Evolutionary conservation across 2,113 vertebrate species (phyloP).

Genomic region (Oceanites oceanicus): DNA sequence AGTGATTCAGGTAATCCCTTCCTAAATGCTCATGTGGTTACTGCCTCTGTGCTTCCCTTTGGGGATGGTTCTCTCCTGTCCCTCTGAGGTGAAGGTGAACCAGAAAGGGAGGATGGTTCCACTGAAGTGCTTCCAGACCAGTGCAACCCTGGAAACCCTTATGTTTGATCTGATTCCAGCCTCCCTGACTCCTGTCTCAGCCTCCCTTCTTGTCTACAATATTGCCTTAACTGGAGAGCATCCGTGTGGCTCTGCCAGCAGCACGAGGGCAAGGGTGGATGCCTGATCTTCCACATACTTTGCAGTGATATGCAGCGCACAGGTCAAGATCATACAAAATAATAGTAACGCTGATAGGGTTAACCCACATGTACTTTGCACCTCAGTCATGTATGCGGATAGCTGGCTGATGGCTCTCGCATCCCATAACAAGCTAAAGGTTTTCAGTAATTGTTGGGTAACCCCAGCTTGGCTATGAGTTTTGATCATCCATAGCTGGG

Average conservation of each 20-base stretch:
- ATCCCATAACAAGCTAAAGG: neutral
- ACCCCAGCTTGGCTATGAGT: neutral
- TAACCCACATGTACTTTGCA: neutral
- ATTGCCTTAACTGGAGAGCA: neutral
- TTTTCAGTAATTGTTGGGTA: neutral
- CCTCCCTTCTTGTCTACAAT: neutral
- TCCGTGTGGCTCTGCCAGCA: neutral
- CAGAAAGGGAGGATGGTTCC: neutral
- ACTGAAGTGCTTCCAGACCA: neutral
- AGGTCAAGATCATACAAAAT: neutral
- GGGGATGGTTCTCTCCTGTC: neutral
- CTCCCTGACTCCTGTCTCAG: neutral
- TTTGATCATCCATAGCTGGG: neutral
- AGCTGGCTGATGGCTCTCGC: neutral
- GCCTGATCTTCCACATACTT: neutral
- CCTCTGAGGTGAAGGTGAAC: neutral
- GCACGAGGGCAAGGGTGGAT: rapidly evolving
- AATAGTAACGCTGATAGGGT: neutral
- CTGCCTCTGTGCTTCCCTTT: neutral
- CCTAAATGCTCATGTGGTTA: neutral
- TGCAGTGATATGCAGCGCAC: rapidly evolving
- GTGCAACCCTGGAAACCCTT: neutral
- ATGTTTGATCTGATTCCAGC: neutral
- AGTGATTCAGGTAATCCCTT: neutral
- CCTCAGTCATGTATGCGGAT: rapidly evolving